Conservation (phyloP, 2,888 invertebrate genomes). For the Eudemis profundana region DNA sequence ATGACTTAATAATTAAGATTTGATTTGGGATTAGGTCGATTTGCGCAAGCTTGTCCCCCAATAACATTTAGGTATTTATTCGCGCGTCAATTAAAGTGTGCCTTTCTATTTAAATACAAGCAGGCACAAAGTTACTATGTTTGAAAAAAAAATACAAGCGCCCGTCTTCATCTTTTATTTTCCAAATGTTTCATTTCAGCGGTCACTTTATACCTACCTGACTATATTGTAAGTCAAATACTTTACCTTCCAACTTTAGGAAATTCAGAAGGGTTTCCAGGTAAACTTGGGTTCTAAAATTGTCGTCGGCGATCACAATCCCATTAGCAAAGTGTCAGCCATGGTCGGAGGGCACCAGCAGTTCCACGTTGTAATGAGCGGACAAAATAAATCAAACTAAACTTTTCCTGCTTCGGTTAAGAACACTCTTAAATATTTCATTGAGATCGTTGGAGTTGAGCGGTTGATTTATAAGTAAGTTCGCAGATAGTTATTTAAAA, state of each 20-base stretch:
- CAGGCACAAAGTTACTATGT: too few relatives aligned
- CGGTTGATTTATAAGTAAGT: neutral
- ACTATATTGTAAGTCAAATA: neutral
- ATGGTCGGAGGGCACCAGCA: neutral
- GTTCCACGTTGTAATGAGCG: conserved; percentile 2
- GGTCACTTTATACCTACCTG: neutral
- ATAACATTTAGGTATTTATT: too few relatives aligned
- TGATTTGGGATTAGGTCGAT: too few relatives aligned
- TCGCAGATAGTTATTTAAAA: neutral
- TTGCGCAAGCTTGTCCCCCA: too few relatives aligned
- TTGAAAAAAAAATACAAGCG: too few relatives aligned
- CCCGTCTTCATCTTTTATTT: neutral
- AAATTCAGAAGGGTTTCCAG: neutral
- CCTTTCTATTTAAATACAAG: too few relatives aligned
- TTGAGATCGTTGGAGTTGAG: conserved; percentile 10
- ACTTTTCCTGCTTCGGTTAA: neutral
- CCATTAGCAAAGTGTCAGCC: conserved; percentile 28
- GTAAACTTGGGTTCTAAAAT: neutral
- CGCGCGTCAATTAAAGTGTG: too few relatives aligned
- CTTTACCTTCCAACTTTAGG: neutral
- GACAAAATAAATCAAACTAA: conserved; percentile 6
- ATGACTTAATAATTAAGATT: too few relatives aligned
- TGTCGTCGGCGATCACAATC: conserved; percentile 3
- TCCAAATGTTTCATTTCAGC: neutral
- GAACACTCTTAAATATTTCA: conserved; percentile 9